Evolutionary conservation across 2,797 vertebrate genomes (phyloP).

Genomic region (Rhynchotus rufescens): DNA sequence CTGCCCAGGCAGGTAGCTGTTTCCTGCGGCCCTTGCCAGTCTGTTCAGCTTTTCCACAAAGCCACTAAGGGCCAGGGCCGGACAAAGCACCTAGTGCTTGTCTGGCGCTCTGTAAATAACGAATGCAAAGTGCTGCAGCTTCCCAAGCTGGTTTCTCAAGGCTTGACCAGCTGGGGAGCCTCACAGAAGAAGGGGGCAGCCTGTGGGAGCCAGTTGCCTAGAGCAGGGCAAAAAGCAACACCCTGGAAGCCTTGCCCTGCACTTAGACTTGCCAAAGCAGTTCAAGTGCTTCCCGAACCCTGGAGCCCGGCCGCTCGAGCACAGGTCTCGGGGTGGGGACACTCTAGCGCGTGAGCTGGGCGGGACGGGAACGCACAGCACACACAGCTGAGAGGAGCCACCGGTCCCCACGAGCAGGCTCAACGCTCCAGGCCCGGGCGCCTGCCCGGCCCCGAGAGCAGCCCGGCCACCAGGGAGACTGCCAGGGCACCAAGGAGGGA

Average conservation of each 20-base stretch:
- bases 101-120: slow-evolving; percentile 5
- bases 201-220: background rate
- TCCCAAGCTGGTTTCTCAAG: slow-evolving; percentile 22
- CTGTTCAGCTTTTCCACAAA: background rate
- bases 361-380: background rate
- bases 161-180: slow-evolving; percentile 17
- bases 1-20: background rate
- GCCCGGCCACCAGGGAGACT: background rate
- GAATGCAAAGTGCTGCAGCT: slow-evolving; percentile 12
- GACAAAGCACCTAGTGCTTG: background rate
- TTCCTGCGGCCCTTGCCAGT: background rate
- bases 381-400: background rate
- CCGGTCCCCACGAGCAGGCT: background rate
- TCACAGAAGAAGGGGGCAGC: background rate
- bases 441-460: background rate
- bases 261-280: background rate
- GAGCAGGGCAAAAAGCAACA: slow-evolving; percentile 25
- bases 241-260: background rate
- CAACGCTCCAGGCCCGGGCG: accelerated
- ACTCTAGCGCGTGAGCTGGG: background rate
- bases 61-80: background rate
- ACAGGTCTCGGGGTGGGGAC: background rate
- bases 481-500: background rate
- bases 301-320: background rate
- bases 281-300: background rate